A percentile compares a stretch with the other conserved stretches of the same genome.
phyloP scores from a whole-genome alignment of 2,888 invertebrate species.

The Rhorus exstirpatorius region DNA sequence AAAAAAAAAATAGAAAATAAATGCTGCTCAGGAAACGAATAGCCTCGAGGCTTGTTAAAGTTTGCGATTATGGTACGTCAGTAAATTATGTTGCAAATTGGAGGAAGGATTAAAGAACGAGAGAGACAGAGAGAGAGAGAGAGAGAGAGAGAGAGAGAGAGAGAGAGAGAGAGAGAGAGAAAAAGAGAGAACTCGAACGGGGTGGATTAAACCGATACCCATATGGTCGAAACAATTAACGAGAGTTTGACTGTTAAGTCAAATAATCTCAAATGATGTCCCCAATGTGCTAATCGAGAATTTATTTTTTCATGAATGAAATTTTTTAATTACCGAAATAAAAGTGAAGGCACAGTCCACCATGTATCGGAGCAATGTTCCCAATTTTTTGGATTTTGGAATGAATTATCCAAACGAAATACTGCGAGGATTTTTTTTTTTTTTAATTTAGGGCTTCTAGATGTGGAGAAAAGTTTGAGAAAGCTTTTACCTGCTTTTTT shows the following conservation, averaged over 20 bases:
- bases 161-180: neutral
- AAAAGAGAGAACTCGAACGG: no score
- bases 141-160: neutral
- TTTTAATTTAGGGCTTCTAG: no score
- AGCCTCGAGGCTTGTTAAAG: neutral
- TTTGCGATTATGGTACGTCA: conserved; percentile 24
- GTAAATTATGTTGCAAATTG: conserved; percentile 23
- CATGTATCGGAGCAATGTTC: no score
- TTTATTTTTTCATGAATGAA: neutral
- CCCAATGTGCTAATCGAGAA: neutral
- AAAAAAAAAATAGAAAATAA: neutral
- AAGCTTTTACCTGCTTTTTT: no score
- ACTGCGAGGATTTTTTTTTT: no score
- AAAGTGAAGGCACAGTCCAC: no score
- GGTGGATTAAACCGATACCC: neutral
- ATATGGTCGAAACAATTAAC: conserved; percentile 54
- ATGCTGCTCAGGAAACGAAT: conserved; percentile 5
- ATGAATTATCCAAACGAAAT: no score
- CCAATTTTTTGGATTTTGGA: no score
- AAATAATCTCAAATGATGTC: conserved; percentile 38
- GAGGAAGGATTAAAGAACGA: conserved; percentile 24
- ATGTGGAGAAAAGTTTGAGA: no score
- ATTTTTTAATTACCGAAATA: no score
- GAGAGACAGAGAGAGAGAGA: neutral
- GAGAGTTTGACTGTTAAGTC: conserved; percentile 52